phyloP scores from a whole-genome alignment of 2,888 invertebrate genomes.

The Anoplius nigerrimus region DNA sequence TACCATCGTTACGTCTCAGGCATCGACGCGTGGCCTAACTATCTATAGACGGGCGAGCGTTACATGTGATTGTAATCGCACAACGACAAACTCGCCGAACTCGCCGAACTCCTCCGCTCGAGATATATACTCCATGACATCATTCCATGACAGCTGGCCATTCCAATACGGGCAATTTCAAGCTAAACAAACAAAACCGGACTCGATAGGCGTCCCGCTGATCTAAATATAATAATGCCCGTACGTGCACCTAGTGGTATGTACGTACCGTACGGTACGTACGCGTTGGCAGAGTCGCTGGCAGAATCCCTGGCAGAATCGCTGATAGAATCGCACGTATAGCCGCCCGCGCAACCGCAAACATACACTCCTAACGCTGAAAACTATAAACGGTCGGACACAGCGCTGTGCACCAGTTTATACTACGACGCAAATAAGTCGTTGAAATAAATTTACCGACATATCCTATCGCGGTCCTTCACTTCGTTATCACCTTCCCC shows the following conservation, averaged over 20 bases:
- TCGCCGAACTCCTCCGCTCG: too few relatives aligned
- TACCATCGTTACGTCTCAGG: constrained; percentile 72
- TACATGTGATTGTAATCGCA: too few relatives aligned
- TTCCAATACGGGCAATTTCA: constrained; percentile 67
- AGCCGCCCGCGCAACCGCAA: too few relatives aligned
- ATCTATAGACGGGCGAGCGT: constrained; percentile 30
- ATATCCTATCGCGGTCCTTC: too few relatives aligned
- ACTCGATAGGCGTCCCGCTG: constrained; percentile 56
- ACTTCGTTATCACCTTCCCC: background rate
- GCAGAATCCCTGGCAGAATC: too few relatives aligned
- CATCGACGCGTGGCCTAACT: constrained; percentile 64
- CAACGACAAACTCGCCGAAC: background rate
- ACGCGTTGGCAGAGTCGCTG: too few relatives aligned
- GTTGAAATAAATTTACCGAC: constrained; percentile 61
- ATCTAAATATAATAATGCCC: constrained; percentile 65
- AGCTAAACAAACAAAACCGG: constrained; percentile 65
- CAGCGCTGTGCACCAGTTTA: constrained; percentile 38
- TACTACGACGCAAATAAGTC: constrained; percentile 32
- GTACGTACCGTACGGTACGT: constrained; percentile 15
- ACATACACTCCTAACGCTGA: too few relatives aligned
- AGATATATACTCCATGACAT: constrained; percentile 70
- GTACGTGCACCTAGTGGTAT: constrained; percentile 22
- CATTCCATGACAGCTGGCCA: constrained; percentile 73
- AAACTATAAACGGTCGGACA: constrained; percentile 41
- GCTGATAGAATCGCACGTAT: too few relatives aligned